Base-by-base conservation (phyloP, 92 coral and sea anemone species). In the Isaurus tuberculatus region DNA sequence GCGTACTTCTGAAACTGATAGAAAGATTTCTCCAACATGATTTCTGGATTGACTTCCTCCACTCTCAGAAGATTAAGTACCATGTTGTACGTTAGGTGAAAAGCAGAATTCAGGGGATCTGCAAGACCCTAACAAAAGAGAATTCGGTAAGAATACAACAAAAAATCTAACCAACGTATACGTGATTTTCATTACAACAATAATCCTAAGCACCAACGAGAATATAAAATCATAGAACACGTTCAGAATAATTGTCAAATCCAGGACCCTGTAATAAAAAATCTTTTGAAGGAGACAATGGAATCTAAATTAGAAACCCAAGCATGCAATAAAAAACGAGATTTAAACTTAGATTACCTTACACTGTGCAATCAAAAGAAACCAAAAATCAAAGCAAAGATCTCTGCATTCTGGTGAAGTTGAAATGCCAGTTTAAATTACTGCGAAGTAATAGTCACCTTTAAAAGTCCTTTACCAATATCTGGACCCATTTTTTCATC, bases 401-500 rank as follows among this genome's bases (percentile, higher is more conserved):
- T 11, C 15, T 11, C 22, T 49, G 58, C 58, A 49, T 49, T 49
- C 66, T 60, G 31, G 23, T 23, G 1, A 8, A 65, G 23, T 28
- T 14, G 1, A 64, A 64, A 10, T 64, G 36, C 10, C 1, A 26
- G 28, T 34, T 13, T 27, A 8, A 3, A 30, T 32, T 3, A 34
- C 5, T 1, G 43, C 15, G 28, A 4, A 2, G 2, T 7, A 1
- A 13, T 10, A 23, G 53, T 53, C 79, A 96, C 99, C 92, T 84
- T 96, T 30, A 96, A 78, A 49, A 96, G 75, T 17, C 91, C 98
- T 73, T 96, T 96, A 48, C 99, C 99, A 82, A 96, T 86, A 70
- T 96, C 98, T 29, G 99, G 95, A 8, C 99, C 98, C 99, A 96
- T 96, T 78, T 96, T 96, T 49, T 96, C 99, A 90, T 96, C 99